phyloP scores from a whole-genome alignment of 2,113 vertebrate species.

The Syngnathus typhle region DNA sequence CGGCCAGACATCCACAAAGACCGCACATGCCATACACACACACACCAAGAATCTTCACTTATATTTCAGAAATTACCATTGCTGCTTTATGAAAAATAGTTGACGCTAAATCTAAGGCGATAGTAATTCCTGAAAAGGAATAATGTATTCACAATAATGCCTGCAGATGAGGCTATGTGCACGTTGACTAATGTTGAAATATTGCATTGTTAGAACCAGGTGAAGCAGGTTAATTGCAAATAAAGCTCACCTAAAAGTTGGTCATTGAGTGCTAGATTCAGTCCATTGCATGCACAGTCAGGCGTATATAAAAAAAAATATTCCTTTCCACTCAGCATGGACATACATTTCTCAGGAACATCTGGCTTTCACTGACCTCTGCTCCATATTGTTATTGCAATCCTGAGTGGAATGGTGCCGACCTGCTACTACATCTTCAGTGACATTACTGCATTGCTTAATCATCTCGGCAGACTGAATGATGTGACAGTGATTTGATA shows the following conservation, averaged over 20 bases:
- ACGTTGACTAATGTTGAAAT: neutral
- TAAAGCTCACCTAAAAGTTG: neutral
- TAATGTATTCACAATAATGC: neutral
- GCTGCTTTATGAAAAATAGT: slow-evolving; percentile 18
- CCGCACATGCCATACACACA: slow-evolving; percentile 3
- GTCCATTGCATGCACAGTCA: neutral
- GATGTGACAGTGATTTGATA: neutral
- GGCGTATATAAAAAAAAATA: neutral
- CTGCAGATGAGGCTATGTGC: neutral
- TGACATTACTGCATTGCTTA: neutral
- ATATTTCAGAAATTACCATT: slow-evolving; percentile 26
- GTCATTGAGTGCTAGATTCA: neutral
- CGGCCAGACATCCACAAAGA: slow-evolving; percentile 48
- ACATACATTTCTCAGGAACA: neutral
- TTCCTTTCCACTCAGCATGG: neutral
- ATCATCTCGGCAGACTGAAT: neutral
- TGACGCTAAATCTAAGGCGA: slow-evolving; percentile 15
- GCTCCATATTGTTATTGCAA: neutral
- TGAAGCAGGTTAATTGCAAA: neutral
- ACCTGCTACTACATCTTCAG: neutral
- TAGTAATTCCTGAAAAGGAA: slow-evolving; percentile 22
- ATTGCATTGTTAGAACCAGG: neutral
- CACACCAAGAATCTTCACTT: slow-evolving; percentile 24
- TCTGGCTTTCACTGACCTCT: neutral
- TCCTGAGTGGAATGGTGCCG: neutral